Evolutionary conservation across 2,113 vertebrate genomes (phyloP).

Genomic region (Xiphophorus maculatus): DNA sequence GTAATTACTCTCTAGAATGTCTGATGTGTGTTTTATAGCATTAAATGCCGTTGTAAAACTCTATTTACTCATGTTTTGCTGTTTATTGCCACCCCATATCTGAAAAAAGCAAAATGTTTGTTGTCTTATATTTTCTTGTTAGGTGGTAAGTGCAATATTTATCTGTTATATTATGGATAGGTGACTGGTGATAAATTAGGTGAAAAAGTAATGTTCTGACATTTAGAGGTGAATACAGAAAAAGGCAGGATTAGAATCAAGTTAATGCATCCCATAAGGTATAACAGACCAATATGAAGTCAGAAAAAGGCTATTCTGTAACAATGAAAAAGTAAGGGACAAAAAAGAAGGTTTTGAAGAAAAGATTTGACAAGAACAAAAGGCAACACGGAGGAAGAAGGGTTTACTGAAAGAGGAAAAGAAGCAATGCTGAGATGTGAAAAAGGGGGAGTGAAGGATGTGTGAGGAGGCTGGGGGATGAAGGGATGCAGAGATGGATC

Average conservation of each 20-base stretch:
- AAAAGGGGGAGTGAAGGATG: constrained; percentile 4
- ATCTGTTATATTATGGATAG: not conserved
- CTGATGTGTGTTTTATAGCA: constrained; percentile 8
- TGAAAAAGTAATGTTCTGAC: not conserved
- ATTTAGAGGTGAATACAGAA: not conserved
- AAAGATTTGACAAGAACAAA: constrained; percentile 13
- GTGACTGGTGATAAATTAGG: not conserved
- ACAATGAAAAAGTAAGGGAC: not conserved
- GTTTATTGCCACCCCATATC: not conserved
- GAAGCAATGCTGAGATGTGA: constrained; percentile 37
- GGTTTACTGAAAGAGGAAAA: constrained; percentile 39
- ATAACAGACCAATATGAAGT: not conserved
- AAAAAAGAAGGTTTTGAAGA: not conserved
- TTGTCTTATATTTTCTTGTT: not conserved
- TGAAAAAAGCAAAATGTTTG: not conserved
- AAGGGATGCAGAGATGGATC: constrained; percentile 53
- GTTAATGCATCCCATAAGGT: not conserved
- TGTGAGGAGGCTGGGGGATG: constrained; percentile 26
- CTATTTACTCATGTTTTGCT: not conserved
- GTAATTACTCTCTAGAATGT: constrained; percentile 45
- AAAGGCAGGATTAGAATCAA: not conserved
- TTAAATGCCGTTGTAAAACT: constrained; percentile 5
- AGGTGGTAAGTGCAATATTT: not conserved
- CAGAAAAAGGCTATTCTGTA: not conserved
- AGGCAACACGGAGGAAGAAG: constrained; percentile 15